Conservation (phyloP, 2,888 invertebrate genomes). For the Timandra comae region DNA sequence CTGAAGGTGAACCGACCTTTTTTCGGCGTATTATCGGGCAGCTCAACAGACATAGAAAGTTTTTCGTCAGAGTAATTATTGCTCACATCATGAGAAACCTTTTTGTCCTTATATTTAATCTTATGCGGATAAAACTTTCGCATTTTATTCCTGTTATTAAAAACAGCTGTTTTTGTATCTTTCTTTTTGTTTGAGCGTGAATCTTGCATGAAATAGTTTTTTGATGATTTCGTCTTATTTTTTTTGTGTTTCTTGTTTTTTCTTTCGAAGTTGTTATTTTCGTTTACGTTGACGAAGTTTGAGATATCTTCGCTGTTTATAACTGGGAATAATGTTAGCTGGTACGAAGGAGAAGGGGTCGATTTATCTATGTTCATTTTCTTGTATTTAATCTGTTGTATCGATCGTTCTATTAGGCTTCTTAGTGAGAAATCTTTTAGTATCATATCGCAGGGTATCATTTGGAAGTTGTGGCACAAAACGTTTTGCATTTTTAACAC, state of each 20-base stretch:
- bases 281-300: constrained; percentile 38
- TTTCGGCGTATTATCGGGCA: constrained; percentile 32
- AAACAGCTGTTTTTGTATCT: constrained; percentile 30
- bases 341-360: constrained; percentile 29
- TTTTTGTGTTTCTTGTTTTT: constrained; percentile 11
- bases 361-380: constrained; percentile 37
- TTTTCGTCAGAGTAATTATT: constrained; percentile 48
- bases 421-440: constrained; percentile 42
- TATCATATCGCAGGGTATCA: constrained; percentile 56
- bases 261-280: constrained; percentile 29
- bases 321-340: constrained; percentile 41
- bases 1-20: constrained; percentile 37
- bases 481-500: constrained; percentile 53
- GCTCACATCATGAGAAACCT: constrained; percentile 25
- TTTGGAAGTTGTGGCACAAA: constrained; percentile 56
- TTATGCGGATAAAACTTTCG: constrained; percentile 65
- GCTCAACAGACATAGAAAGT: constrained; percentile 54
- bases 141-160: constrained; percentile 47
- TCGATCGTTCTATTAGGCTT: constrained; percentile 50
- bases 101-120: constrained; percentile 53
- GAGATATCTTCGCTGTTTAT: constrained; percentile 55
- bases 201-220: constrained; percentile 12
- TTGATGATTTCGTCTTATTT: constrained; percentile 12
- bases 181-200: constrained; percentile 23
- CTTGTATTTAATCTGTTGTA: constrained; percentile 54